phyloP scores from a whole-genome alignment of 2,888 invertebrate species.

The Acrobasis consociella region DNA sequence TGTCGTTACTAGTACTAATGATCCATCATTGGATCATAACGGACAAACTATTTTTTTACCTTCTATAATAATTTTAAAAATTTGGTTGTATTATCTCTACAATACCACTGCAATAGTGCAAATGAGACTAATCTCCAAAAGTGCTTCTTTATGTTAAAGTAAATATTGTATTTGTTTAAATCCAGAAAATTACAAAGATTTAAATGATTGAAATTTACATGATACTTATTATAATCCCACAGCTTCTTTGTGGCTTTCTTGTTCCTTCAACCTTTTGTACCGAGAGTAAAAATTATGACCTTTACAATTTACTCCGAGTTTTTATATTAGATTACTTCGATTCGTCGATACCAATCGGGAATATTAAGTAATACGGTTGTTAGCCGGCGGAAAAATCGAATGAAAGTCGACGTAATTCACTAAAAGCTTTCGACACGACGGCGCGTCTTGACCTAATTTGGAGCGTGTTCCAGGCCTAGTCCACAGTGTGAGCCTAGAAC shows the following conservation, averaged over 20 bases:
- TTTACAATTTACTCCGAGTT: neutral
- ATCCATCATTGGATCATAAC: constrained; percentile 4
- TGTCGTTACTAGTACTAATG: constrained; percentile 25
- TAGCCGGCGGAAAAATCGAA: constrained; percentile 42
- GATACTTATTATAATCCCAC: too few relatives aligned
- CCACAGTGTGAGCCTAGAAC: neutral
- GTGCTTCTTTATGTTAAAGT: too few relatives aligned
- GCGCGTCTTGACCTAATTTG: constrained; percentile 65
- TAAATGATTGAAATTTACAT: too few relatives aligned
- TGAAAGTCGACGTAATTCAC: constrained; percentile 49
- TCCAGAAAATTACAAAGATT: too few relatives aligned
- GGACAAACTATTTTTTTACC: neutral
- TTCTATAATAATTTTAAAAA: neutral
- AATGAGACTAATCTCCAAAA: too few relatives aligned
- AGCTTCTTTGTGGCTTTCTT: too few relatives aligned
- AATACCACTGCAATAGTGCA: too few relatives aligned
- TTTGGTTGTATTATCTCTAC: too few relatives aligned
- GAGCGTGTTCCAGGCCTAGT: constrained; percentile 38
- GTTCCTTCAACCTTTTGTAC: too few relatives aligned
- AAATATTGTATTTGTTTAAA: too few relatives aligned
- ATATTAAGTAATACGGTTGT: constrained; percentile 33
- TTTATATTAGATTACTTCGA: constrained; percentile 4
- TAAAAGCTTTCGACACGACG: constrained; percentile 49
- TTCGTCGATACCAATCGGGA: constrained; percentile 29
- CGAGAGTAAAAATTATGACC: neutral